Base-by-base conservation (phyloP, 2,888 invertebrate species). In the Campopleginae sp. region DNA sequence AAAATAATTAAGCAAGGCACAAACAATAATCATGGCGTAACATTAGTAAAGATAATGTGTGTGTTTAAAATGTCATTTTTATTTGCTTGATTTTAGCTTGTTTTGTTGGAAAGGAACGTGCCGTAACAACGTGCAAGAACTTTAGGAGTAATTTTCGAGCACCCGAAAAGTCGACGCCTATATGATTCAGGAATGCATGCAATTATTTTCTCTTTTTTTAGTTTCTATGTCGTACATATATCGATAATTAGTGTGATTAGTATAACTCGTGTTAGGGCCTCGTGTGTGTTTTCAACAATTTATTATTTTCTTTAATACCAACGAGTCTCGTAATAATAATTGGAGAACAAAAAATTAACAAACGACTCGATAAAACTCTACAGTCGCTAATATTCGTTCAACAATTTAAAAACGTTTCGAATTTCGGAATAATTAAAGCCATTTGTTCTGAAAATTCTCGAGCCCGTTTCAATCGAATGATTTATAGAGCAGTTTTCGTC, bases 191-290 rank as follows among this genome's bases (percentile, higher is more conserved):
- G 82, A 81, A 84, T 86, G 74, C 88, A 88, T 88, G 88, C 88
- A 95, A 54, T 95, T 95, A 92, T 95, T 95, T 87, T 95, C 94
- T 42, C 94, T 94, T 63, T 31, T 68, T 74, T 82, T 66, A 27
- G 19, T 19, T 38, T 65, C 38, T 46, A 48, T 46, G 23, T 31
- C 23, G 46, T 44, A 46, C 63, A 44, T 46, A 8, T 63, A 72
- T 72, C 70, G 33, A 51, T 71, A 51, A 42, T 72, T 71, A 23
- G 77, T 51, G 71, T 76, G 31, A 48, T 72, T 14, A 66, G 71
- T 68, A 19, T 75, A 58, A 51, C 14, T 54, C 33, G 48, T 63
- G 27, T 46, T 19, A 51, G 51, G 51, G 51, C 31, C n/a, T 44
- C 61, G 70, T 83, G 44, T 27, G 51, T 70, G n/a, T 48, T 14